Percentiles rank a stretch among this genome's conserved stretches.
phyloP scores from a whole-genome alignment of 2,797 vertebrate genomes.

The Pangasius djambal region DNA sequence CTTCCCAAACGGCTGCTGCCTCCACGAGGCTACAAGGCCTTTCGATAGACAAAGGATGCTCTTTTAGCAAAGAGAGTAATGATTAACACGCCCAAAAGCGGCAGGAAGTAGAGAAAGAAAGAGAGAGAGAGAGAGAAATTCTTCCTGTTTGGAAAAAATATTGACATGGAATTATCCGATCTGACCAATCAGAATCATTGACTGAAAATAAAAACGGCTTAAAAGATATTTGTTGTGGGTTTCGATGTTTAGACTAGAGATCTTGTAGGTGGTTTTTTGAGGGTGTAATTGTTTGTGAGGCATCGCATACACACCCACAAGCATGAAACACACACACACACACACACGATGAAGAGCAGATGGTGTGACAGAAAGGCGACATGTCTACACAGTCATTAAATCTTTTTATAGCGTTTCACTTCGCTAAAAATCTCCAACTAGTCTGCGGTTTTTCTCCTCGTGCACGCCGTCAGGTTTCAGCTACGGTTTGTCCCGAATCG shows the following conservation, averaged over 20 bases:
- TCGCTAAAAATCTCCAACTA: not conserved
- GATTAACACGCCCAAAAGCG: not conserved
- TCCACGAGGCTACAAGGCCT: not conserved
- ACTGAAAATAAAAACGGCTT: not conserved
- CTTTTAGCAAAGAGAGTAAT: not conserved
- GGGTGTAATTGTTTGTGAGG: constrained; percentile 15
- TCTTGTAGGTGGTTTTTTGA: not conserved
- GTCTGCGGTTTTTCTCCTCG: constrained; percentile 15
- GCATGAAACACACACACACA: constrained; percentile 11
- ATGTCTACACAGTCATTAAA: constrained; percentile 56
- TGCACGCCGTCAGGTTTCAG: constrained; percentile 25
- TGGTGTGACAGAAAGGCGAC: constrained; percentile 48
- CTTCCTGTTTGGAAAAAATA: not conserved
- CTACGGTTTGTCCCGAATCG: constrained; percentile 36
- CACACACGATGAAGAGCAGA: constrained; percentile 53
- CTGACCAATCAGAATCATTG: not conserved
- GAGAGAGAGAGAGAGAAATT: not conserved
- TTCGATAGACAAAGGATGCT: not conserved
- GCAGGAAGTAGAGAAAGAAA: not conserved
- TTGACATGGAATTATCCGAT: not conserved
- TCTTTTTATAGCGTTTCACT: constrained; percentile 46
- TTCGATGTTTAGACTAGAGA: not conserved
- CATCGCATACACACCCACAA: constrained; percentile 11
- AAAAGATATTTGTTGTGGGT: too few species aligned
- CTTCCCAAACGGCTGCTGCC: constrained; percentile 12